phyloP scores from a whole-genome alignment of 2,113 vertebrate species.

The Microcebus ravelobensis region DNA sequence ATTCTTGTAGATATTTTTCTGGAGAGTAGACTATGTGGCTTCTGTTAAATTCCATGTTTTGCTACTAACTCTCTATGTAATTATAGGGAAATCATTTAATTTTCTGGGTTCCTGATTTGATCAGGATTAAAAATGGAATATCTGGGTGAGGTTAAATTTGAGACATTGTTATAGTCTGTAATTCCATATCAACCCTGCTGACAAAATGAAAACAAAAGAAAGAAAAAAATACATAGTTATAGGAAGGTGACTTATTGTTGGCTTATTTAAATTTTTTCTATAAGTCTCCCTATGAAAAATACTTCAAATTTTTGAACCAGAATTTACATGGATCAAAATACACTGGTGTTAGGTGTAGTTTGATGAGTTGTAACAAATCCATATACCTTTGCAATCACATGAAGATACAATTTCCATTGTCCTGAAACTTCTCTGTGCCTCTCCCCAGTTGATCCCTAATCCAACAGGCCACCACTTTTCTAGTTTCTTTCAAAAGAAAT shows the following conservation, averaged over 20 bases:
- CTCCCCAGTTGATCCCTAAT: not conserved
- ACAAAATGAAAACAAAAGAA: not conserved
- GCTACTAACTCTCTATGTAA: not conserved
- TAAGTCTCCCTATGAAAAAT: not conserved
- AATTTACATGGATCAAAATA: not conserved
- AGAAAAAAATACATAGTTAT: not conserved
- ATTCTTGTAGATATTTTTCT: not conserved
- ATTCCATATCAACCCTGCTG: not conserved
- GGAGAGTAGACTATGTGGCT: not conserved
- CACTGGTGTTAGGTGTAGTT: not conserved
- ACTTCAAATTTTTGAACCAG: not conserved
- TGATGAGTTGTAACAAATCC: not conserved
- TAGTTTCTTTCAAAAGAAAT: not conserved
- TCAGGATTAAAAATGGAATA: not conserved
- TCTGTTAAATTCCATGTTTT: not conserved
- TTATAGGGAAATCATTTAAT: not conserved
- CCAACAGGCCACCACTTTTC: not conserved
- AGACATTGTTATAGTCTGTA: not conserved
- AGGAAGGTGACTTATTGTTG: not conserved
- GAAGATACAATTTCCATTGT: not conserved
- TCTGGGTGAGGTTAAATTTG: not conserved
- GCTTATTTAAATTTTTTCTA: not conserved
- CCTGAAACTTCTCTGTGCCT: not conserved
- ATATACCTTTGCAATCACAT: not conserved
- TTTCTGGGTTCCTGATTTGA: not conserved